Percentiles rank a stretch among this genome's conserved stretches.
These are phyloP conservation scores for Heliothis subflexa DNA, from an alignment of 1,140 invertebrate species.

Conservation along the genomic window DNA sequence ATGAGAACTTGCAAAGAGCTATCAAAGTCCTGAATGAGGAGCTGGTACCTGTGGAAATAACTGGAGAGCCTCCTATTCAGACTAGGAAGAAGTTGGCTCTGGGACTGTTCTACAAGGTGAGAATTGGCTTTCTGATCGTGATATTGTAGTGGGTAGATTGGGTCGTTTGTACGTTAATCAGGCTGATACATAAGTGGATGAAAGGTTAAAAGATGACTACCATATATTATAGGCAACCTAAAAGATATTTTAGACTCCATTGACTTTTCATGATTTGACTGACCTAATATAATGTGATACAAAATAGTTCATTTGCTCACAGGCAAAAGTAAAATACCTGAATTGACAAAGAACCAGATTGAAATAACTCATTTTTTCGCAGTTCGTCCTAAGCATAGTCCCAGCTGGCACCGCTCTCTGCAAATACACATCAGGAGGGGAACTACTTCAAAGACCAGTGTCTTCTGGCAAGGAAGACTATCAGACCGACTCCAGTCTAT, in stretches of 20 bases:
- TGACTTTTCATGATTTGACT: too few species aligned
- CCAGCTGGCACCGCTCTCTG: constrained; percentile 69
- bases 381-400: constrained; percentile 86
- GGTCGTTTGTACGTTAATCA: too few species aligned
- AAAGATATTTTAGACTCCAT: too few species aligned
- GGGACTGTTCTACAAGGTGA: constrained; percentile 92
- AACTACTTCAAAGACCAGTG: constrained; percentile 86
- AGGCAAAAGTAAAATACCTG: too few species aligned
- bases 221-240: too few species aligned
- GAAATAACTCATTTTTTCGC: constrained; percentile 28
- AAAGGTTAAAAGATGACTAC: too few species aligned
- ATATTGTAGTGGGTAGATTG: not conserved
- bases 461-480: constrained; percentile 90
- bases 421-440: constrained; percentile 81
- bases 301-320: too few species aligned
- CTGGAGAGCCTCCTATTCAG: constrained; percentile 88
- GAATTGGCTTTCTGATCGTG: not conserved
- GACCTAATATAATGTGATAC: too few species aligned
- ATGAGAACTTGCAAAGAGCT: constrained; percentile 85
- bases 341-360: too few species aligned
- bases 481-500: constrained; percentile 88
- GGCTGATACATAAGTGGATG: not conserved
- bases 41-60: constrained; percentile 88
- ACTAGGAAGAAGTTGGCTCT: constrained; percentile 90
- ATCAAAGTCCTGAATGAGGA: constrained; percentile 87